A percentile compares a stretch with the other conserved stretches of the same genome.
These are phyloP conservation scores for Eupithecia subfuscata DNA, from an alignment of 2,888 invertebrate genomes.

Conservation along the genomic window DNA sequence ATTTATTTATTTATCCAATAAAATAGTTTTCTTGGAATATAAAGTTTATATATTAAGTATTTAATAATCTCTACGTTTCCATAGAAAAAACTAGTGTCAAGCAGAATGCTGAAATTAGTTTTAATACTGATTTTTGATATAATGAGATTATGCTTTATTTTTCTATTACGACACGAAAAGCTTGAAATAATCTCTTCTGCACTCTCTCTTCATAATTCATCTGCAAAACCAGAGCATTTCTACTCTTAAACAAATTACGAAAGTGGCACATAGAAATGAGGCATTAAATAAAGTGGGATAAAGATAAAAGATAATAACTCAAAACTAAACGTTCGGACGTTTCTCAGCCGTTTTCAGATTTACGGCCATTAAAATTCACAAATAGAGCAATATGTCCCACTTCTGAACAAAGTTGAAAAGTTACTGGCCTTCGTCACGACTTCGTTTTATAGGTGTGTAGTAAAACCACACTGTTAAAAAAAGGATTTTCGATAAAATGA, in stretches of 20 bases:
- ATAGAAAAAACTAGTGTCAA: no score
- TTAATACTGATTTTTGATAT: no score
- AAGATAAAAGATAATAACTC: constrained; percentile 39
- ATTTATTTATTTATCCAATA: no score
- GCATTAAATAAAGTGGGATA: constrained; percentile 34
- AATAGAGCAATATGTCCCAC: constrained; percentile 67
- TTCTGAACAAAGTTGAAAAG: constrained; percentile 56
- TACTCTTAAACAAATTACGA: constrained; percentile 4
- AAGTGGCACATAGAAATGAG: constrained; percentile 10
- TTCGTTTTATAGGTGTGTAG: constrained; percentile 71
- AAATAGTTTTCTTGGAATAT: no score
- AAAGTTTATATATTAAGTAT: no score
- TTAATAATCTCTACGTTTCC: no score
- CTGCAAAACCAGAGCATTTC: not conserved
- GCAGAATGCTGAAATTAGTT: no score
- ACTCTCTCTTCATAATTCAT: not conserved
- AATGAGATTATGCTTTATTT: not conserved
- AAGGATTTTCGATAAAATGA: no score
- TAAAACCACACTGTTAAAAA: constrained; percentile 51
- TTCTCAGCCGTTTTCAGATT: constrained; percentile 55
- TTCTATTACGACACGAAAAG: not conserved
- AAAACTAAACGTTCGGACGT: constrained; percentile 44
- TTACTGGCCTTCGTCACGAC: constrained; percentile 42
- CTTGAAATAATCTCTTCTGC: not conserved
- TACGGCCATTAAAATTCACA: constrained; percentile 64